Evolutionary conservation across 2,888 invertebrate species (phyloP).

Genomic region (Coleophora deauratella): DNA sequence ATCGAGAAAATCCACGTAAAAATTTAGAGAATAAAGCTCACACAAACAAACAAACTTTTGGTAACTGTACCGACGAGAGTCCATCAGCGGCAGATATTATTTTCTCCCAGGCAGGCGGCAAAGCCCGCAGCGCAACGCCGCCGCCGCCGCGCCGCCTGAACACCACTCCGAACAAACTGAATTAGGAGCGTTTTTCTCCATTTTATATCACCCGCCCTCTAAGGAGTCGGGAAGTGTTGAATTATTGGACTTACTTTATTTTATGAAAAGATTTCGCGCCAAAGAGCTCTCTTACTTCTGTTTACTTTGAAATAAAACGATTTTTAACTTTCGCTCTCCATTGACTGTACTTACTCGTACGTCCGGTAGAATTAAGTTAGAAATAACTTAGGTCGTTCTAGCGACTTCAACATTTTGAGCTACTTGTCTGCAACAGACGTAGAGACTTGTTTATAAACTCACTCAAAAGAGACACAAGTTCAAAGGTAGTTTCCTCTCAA

Average conservation of each 20-base stretch:
- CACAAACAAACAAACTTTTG: slow-evolving; percentile 14
- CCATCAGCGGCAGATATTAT: slow-evolving; percentile 46
- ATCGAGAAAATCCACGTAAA: no score
- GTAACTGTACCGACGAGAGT: slow-evolving; percentile 21
- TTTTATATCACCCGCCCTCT: slow-evolving; percentile 58
- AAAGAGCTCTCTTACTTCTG: slow-evolving; percentile 38
- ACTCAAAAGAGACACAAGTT: no score
- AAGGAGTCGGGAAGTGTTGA: slow-evolving; percentile 61
- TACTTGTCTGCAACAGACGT: no score
- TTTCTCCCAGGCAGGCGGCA: slow-evolving; percentile 36
- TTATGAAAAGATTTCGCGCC: slow-evolving; percentile 58
- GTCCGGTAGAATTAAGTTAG: background rate
- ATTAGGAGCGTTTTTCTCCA: slow-evolving; percentile 66
- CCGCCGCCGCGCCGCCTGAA: background rate
- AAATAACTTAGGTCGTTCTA: no score
- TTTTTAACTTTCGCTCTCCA: slow-evolving; percentile 39
- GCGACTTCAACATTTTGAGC: no score
- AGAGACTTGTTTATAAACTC: no score
- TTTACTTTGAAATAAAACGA: slow-evolving; percentile 52
- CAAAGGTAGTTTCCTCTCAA: no score
- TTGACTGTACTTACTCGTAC: slow-evolving; percentile 21
- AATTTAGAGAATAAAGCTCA: no score
- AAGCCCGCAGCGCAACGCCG: slow-evolving; percentile 27
- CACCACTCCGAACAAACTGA: slow-evolving; percentile 57
- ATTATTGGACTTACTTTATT: slow-evolving; percentile 69